Conservation (phyloP, 2,888 invertebrate species). For the Drosophila seclusa region DNA sequence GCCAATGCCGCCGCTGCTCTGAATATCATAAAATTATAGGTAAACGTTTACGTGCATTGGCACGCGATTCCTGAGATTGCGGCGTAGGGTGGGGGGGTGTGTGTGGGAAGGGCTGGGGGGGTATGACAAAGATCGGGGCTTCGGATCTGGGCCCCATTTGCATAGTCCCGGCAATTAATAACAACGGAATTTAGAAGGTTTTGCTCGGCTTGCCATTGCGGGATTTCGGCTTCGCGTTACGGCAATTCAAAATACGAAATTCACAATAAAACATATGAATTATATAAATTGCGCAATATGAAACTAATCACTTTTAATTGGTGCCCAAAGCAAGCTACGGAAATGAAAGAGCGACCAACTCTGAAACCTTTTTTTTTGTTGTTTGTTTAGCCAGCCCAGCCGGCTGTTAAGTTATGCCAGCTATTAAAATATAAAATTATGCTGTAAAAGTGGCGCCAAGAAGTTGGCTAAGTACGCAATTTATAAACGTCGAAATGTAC, state of each 20-base stretch:
- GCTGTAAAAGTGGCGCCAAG: constrained; percentile 32
- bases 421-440: constrained; percentile 68
- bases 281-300: constrained; percentile 73
- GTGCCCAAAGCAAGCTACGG: constrained; percentile 65
- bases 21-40: constrained; percentile 80
- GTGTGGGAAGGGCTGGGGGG: neutral
- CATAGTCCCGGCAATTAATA: constrained; percentile 71
- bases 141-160: constrained; percentile 41
- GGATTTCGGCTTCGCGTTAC: constrained; percentile 43
- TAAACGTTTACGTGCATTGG: constrained; percentile 79
- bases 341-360: constrained; percentile 48
- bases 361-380: constrained; percentile 49
- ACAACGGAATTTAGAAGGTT: constrained; percentile 68
- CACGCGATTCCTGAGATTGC: constrained; percentile 37
- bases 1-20: constrained; percentile 38
- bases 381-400: neutral
- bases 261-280: constrained; percentile 56
- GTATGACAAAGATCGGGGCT: neutral
- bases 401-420: constrained; percentile 52
- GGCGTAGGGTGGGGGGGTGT: no score
- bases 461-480: constrained; percentile 39
- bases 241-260: constrained; percentile 40
- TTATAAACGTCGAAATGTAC: constrained; percentile 35
- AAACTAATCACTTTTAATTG: constrained; percentile 80
- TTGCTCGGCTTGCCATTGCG: constrained; percentile 35